Percentiles rank a stretch among this genome's conserved stretches.
Evolutionary conservation across 2,888 invertebrate genomes (phyloP).

Genomic region (Toxonevra muliebris): DNA sequence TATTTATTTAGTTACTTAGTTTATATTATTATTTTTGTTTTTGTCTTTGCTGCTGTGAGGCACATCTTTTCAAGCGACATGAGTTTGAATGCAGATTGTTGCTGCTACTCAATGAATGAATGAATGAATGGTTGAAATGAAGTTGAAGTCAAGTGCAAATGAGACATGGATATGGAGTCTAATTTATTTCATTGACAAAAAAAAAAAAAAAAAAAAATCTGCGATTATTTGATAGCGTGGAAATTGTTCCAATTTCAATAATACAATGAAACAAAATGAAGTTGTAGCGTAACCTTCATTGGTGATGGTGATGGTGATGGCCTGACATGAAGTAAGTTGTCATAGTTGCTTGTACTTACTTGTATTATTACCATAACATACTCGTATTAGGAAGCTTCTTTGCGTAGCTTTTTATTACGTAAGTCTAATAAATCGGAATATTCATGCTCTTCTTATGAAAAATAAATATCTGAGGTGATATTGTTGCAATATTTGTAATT

Average conservation of each 20-base stretch:
- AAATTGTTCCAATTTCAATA: slow-evolving; percentile 52
- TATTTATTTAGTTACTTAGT: slow-evolving; percentile 35
- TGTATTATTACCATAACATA: too few species aligned
- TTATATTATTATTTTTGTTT: slow-evolving; percentile 18
- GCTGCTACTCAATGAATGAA: not conserved
- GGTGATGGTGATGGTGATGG: not conserved
- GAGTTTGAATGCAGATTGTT: not conserved
- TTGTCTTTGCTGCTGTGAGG: slow-evolving; percentile 16
- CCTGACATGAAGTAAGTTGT: not conserved
- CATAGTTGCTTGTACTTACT: too few species aligned
- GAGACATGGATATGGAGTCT: slow-evolving; percentile 15
- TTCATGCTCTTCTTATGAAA: slow-evolving; percentile 2
- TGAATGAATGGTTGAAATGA: slow-evolving; percentile 13
- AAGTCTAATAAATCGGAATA: too few species aligned
- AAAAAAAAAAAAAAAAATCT: not conserved
- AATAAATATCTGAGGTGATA: slow-evolving; percentile 5
- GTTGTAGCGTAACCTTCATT: slow-evolving; percentile 23
- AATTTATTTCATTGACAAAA: slow-evolving; percentile 18
- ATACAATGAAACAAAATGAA: slow-evolving; percentile 7
- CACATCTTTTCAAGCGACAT: slow-evolving; percentile 3
- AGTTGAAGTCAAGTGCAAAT: slow-evolving; percentile 18
- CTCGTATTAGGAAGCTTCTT: too few species aligned
- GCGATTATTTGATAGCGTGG: slow-evolving; percentile 44
- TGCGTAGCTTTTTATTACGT: too few species aligned
- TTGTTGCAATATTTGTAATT: slow-evolving; percentile 36